Evolutionary conservation across 1,140 invertebrate species (phyloP).

Genomic region (Planococcus citri): DNA sequence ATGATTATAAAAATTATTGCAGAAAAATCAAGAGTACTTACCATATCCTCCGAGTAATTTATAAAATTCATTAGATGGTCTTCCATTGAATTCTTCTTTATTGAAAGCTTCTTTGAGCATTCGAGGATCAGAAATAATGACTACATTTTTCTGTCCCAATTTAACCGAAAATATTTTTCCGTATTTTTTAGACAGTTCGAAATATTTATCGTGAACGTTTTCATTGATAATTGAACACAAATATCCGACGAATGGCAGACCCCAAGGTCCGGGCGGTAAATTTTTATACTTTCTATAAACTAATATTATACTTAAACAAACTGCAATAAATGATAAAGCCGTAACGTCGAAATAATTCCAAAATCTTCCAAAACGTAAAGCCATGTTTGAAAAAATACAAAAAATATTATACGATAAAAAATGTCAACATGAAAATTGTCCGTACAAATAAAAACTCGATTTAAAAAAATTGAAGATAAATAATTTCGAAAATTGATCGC

Average conservation of each 20-base stretch:
- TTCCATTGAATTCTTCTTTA: conserved; percentile 68
- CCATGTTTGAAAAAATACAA: background rate
- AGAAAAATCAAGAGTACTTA: conserved; percentile 41
- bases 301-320: background rate
- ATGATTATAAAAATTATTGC: background rate
- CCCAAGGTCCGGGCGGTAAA: conserved; percentile 74
- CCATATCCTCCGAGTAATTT: conserved; percentile 78
- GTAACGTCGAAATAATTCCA: background rate
- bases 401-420: conserved; percentile 12
- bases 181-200: conserved; percentile 58
- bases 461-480: background rate
- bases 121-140: conserved; percentile 73
- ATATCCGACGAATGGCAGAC: conserved; percentile 67
- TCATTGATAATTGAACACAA: conserved; percentile 51
- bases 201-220: conserved; percentile 62
- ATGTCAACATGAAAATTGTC: background rate
- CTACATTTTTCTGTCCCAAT: conserved; percentile 64
- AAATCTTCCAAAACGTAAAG: conserved; percentile 7
- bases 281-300: conserved; percentile 8
- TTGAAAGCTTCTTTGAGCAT: conserved; percentile 71
- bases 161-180: conserved; percentile 67
- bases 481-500: conserved; percentile 11
- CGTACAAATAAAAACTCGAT: background rate
- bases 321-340: background rate
- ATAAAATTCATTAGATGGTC: conserved; percentile 69